Evolutionary conservation across 2,797 vertebrate genomes (phyloP), one percentile per base, ranked within the genome.

Genomic region (Allobates femoralis): DNA sequence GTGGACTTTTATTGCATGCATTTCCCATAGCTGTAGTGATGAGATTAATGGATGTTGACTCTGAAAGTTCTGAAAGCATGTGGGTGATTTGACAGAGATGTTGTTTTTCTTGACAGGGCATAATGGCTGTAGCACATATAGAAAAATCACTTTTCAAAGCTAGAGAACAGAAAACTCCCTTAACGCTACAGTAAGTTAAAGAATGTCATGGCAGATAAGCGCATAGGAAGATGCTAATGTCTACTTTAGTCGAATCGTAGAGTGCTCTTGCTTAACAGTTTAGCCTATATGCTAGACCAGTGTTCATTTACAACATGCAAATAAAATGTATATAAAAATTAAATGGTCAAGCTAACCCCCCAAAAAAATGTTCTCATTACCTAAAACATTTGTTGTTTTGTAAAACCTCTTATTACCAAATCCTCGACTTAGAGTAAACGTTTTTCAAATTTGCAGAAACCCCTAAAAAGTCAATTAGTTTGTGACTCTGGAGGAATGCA

Each of bases 11-110:
- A 60, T 18, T 66, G 34, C 32, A 75, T 37, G 41, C 28, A 81
- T 62, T 37, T 60, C 37, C 41, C 58, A 50, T 78, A 66, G 56
- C 81, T 18, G 10, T 66, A 32, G 51, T 76, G 71, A 76, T 82
- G 71, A 76, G 56, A 82, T 82, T 82, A 82, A 86, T 86, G 79
- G 58, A 82, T 76, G 85, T 82, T 82, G 85, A 86, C 71, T 77
- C 46, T n/a, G n/a, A n/a, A n/a, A 66, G 28, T 82, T 82, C 84
- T 37, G 76, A 79, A 79, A 71, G 84, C 32, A 79, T 85, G 71
- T 86, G 71, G 26, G 69, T 82, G 69, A 82, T 86, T 77, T 86
- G 85, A 86, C 79, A 82, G 58, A 67, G 71, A 82, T 7, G 58
- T 82, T 86, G 78, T 77, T 77, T 66, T 86, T 56, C 85, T n/a